Conservation (phyloP, 2,888 invertebrate species). For the Mimumesa dahlbomi region DNA sequence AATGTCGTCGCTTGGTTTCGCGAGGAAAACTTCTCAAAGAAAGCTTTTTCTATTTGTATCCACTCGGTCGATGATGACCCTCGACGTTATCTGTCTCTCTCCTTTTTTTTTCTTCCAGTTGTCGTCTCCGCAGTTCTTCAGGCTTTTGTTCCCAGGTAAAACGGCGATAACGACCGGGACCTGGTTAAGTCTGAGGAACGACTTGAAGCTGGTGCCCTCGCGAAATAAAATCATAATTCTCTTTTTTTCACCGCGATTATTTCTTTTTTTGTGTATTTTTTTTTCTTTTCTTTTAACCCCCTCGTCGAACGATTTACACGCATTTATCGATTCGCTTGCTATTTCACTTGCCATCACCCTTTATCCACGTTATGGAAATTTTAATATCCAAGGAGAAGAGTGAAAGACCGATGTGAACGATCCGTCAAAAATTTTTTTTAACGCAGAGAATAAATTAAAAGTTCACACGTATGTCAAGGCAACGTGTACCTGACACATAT, state of each 20-base stretch:
- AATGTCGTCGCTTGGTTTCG: constrained; percentile 5
- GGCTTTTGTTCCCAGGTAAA: constrained; percentile 56
- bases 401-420: no score
- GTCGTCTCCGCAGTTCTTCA: constrained; percentile 33
- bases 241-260: constrained; percentile 25
- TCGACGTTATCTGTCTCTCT: constrained; percentile 40
- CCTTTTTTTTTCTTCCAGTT: constrained; percentile 26
- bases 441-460: no score
- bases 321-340: no score
- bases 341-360: no score
- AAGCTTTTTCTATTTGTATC: constrained; percentile 36
- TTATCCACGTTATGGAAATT: no score
- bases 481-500: no score
- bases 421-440: no score
- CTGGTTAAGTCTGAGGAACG: constrained; percentile 48
- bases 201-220: constrained; percentile 17
- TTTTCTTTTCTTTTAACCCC: constrained; percentile 4
- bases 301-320: neutral
- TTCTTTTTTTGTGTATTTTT: constrained; percentile 34
- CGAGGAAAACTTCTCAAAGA: constrained; percentile 33
- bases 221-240: constrained; percentile 52
- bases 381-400: no score
- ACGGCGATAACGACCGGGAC: constrained; percentile 53
- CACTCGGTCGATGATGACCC: constrained; percentile 35
- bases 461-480: no score